phyloP scores from a whole-genome alignment of 2,113 vertebrate genomes.

The Coturnix japonica region DNA sequence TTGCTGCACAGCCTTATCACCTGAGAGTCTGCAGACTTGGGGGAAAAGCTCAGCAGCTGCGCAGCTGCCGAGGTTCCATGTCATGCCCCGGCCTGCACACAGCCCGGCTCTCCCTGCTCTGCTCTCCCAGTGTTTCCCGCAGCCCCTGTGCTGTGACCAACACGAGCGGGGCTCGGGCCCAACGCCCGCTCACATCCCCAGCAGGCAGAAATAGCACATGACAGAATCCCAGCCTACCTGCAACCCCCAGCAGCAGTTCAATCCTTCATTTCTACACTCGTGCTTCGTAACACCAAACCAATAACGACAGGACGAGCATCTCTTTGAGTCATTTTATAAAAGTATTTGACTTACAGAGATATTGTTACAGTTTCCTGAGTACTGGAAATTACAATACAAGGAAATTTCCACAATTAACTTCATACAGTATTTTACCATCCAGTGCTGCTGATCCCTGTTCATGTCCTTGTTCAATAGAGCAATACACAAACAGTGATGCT shows the following conservation, averaged over 20 bases:
- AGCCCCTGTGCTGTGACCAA: neutral
- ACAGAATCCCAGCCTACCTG: neutral
- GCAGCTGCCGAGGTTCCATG: neutral
- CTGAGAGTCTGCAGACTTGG: too few species aligned
- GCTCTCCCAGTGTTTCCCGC: constrained; percentile 29
- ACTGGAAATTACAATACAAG: constrained; percentile 76
- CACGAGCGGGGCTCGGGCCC: neutral
- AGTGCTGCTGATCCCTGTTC: constrained; percentile 71
- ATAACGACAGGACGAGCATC: neutral
- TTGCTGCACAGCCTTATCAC: too few species aligned
- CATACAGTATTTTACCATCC: constrained; percentile 76
- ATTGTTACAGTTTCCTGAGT: constrained; percentile 78
- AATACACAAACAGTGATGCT: constrained; percentile 65
- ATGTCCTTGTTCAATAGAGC: constrained; percentile 59
- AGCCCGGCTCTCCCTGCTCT: constrained; percentile 37
- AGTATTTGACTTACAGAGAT: constrained; percentile 74
- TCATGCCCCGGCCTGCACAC: constrained; percentile 67
- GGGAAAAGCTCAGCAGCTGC: too few species aligned
- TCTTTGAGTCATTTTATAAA: constrained; percentile 76
- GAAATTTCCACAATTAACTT: constrained; percentile 70
- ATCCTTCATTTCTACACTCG: neutral
- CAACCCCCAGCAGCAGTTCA: neutral
- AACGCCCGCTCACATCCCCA: neutral
- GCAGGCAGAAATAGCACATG: neutral
- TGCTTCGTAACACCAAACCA: constrained; percentile 1